Conservation (phyloP, 1,140 invertebrate species). For the Mya arenaria region DNA sequence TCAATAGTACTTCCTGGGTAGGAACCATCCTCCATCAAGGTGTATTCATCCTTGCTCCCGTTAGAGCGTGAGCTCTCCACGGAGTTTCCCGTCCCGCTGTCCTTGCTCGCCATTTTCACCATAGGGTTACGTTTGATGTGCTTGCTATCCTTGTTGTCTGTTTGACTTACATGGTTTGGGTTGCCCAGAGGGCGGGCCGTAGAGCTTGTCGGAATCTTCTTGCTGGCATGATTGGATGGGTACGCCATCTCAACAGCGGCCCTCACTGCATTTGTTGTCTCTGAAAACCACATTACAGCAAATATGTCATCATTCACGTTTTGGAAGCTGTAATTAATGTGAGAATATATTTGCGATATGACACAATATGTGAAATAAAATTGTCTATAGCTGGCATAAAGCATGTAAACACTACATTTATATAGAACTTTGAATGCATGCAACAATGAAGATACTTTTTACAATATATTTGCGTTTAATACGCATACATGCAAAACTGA, state of each 20-base stretch:
- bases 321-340: too few relatives aligned
- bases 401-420: too few relatives aligned
- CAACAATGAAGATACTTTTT: too few relatives aligned
- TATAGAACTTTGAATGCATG: too few relatives aligned
- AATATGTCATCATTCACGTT: too few relatives aligned
- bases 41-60: slow-evolving; percentile 58
- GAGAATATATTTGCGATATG: too few relatives aligned
- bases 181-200: slow-evolving; percentile 36
- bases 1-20: slow-evolving; percentile 54
- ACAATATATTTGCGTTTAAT: too few relatives aligned
- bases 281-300: background rate
- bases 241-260: slow-evolving; percentile 40
- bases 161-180: background rate
- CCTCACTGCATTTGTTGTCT: slow-evolving; percentile 24
- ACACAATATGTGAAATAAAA: too few relatives aligned
- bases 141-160: slow-evolving; percentile 38
- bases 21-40: slow-evolving; percentile 42
- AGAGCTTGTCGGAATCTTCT: slow-evolving; percentile 39
- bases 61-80: slow-evolving; percentile 65
- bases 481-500: too few relatives aligned
- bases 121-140: slow-evolving; percentile 64
- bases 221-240: slow-evolving; percentile 16
- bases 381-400: too few relatives aligned
- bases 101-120: slow-evolving; percentile 73
- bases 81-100: slow-evolving; percentile 69